Evolutionary conservation across 2,113 vertebrate species (phyloP).

Genomic region (Fulmarus glacialis): DNA sequence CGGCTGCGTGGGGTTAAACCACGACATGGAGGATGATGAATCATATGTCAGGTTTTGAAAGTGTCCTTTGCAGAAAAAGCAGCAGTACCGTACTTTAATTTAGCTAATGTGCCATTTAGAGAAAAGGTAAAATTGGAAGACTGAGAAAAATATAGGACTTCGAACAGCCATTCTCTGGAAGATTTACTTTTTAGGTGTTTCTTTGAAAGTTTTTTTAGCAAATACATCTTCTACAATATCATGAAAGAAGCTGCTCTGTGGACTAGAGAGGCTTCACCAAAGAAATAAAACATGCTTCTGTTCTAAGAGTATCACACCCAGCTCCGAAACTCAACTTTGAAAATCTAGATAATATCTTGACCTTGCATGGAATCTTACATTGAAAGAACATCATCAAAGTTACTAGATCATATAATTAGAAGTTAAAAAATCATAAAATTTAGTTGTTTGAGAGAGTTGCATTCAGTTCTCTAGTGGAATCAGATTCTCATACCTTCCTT

Average conservation of each 20-base stretch:
- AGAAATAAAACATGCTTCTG: not conserved
- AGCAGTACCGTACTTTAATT: not conserved
- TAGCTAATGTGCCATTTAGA: not conserved
- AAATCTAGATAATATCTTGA: not conserved
- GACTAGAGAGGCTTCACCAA: not conserved
- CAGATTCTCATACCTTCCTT: not conserved
- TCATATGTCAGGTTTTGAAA: constrained; percentile 3
- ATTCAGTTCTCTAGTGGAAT: not conserved
- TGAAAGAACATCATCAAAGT: not conserved
- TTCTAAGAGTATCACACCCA: not conserved
- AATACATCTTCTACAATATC: not conserved
- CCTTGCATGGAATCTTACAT: not conserved
- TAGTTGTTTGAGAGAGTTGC: not conserved
- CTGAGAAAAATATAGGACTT: not conserved
- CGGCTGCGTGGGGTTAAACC: too few relatives aligned
- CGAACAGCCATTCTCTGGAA: not conserved
- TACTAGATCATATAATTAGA: not conserved
- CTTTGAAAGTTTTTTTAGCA: not conserved
- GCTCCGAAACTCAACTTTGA: not conserved
- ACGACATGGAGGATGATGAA: not conserved
- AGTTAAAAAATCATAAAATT: not conserved
- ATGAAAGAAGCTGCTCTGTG: not conserved
- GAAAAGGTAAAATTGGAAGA: not conserved
- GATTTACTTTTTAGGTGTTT: not conserved
- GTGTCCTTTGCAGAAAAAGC: not conserved